Percentiles rank a stretch among this genome's conserved stretches.
phyloP scores from a whole-genome alignment of 2,888 invertebrate genomes.

The Thymelicus acteon region DNA sequence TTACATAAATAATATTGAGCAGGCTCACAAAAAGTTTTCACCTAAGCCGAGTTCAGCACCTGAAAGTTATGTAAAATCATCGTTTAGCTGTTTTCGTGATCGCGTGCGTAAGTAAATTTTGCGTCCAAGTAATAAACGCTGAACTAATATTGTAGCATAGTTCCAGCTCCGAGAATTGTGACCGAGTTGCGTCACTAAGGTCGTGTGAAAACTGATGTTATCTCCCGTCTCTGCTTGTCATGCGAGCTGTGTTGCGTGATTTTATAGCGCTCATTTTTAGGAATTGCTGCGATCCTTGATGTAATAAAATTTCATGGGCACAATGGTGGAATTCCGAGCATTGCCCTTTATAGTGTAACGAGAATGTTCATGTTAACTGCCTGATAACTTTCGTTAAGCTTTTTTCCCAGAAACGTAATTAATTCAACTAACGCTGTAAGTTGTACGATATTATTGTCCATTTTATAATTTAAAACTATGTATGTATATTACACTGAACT shows the following conservation, averaged over 20 bases:
- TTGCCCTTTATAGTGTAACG: slow-evolving; percentile 29
- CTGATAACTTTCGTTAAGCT: too few species aligned
- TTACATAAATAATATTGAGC: too few species aligned
- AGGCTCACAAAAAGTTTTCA: neutral
- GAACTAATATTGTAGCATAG: slow-evolving; percentile 28
- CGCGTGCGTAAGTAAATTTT: slow-evolving; percentile 28
- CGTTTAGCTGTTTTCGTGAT: slow-evolving; percentile 1
- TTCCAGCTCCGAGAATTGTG: slow-evolving; percentile 32
- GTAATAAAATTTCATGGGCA: slow-evolving; percentile 34
- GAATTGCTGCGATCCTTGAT: slow-evolving; percentile 21
- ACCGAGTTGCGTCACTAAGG: slow-evolving; percentile 29
- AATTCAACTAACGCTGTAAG: too few species aligned
- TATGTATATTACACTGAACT: too few species aligned
- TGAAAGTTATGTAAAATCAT: neutral
- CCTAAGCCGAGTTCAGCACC: neutral
- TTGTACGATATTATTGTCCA: too few species aligned
- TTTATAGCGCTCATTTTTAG: slow-evolving; percentile 31
- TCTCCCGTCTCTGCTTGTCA: slow-evolving; percentile 35
- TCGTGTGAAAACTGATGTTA: slow-evolving; percentile 39
- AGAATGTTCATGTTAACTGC: neutral
- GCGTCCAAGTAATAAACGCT: slow-evolving; percentile 34
- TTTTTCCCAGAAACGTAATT: too few species aligned
- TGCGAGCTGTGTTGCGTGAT: slow-evolving; percentile 33
- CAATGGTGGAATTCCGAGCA: slow-evolving; percentile 25
- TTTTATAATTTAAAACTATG: too few species aligned